Evolutionary conservation across 2,888 invertebrate species (phyloP).

Genomic region (Trachelus troglodyta): DNA sequence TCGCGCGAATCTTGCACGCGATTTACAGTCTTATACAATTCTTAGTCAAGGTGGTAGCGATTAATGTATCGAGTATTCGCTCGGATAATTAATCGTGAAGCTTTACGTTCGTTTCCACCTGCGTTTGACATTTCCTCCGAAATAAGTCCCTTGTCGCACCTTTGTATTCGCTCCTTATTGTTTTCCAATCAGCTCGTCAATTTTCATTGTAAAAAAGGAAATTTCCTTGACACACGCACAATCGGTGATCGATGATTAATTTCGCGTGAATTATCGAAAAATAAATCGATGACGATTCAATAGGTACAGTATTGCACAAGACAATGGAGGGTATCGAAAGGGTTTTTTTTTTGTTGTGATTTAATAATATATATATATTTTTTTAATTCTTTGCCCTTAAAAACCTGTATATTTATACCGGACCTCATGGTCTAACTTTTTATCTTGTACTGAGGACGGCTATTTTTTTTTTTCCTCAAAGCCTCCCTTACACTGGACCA

Average conservation of each 20-base stretch:
- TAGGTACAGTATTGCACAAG: background rate
- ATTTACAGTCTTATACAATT: background rate
- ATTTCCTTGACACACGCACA: no score
- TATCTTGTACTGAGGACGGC: background rate
- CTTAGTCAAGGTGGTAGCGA: background rate
- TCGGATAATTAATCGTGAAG: background rate
- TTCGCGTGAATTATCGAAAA: no score
- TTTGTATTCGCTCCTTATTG: background rate
- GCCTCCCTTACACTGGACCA: no score
- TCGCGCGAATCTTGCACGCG: no score
- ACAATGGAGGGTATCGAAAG: slow-evolving; percentile 10
- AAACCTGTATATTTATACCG: background rate
- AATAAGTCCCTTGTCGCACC: background rate
- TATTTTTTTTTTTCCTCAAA: background rate
- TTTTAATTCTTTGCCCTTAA: background rate
- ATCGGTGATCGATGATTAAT: no score
- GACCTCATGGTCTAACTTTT: no score
- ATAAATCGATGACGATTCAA: no score
- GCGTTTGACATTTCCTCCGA: background rate
- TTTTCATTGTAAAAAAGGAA: no score
- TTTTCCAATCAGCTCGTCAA: background rate
- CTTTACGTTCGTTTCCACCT: background rate
- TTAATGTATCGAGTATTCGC: background rate
- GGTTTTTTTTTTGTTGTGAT: slow-evolving; percentile 15
- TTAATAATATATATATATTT: slow-evolving; percentile 11